Base-by-base conservation (phyloP, 2,113 vertebrate genomes). In the Spilogale gracilis region DNA sequence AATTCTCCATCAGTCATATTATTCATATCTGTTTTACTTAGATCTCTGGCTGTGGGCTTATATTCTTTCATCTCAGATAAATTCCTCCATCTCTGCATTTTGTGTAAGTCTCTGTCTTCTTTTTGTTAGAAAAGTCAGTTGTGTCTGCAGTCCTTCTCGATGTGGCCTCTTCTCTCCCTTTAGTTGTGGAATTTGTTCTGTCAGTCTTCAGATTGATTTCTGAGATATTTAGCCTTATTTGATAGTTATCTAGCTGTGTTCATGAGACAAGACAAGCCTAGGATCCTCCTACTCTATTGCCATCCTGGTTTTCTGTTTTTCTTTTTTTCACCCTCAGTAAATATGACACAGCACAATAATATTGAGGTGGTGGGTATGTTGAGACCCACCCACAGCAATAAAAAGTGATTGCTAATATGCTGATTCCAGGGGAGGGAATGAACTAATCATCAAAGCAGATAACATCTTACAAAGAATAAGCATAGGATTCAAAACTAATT, bases 401-500 rank as follows among this genome's bases (percentile, higher is more conserved):
- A 82, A 27, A 94, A 74, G 7, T 45, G 61, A 50, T 45, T 74
- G 30, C 7, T 79, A 30, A 87, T 95, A 71, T 69, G 38, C 56
- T 91, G 21, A 93, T 14, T 80, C 43, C 10, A 90, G n/a, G 86
- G 25, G 38, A 82, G 14, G 48, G 89, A 9, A 94, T 82, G 38
- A 95, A 48, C 45, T 92, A 80, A 91, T 91, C 84, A 38, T 45
- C 56, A 81, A 76, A 85, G 61, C 50, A 80, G 52, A 58, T 82
- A 91, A 71, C 9, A 91, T 65, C n/a, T 84, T 82, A 89, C 43
- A 89, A 78, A 78, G 38, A 56, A 76, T 67, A 94, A 88, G 17
- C 43, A 5, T 23, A 85, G 43, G 56, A 91, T 65, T 48, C 27
- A 95, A 83, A 69, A 91, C 20, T 65, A 30, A 45, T 88, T 91